These are phyloP conservation scores for Clepsis dumicolana DNA, from an alignment of 2,888 invertebrate species.

Conservation along the genomic window DNA sequence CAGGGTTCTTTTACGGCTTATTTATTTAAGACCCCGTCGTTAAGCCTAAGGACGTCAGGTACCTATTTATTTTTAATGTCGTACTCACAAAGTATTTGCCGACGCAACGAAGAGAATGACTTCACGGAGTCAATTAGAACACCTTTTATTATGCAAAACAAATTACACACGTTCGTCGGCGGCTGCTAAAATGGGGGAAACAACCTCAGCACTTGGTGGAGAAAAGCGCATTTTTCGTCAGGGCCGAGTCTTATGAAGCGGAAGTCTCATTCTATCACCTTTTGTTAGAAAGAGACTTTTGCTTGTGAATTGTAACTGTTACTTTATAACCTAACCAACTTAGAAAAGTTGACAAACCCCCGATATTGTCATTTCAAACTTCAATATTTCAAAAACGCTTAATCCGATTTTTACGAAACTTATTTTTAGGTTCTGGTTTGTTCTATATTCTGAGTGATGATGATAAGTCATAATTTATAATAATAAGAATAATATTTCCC, in stretches of 20 bases:
- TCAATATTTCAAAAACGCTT: no score
- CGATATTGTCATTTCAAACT: no score
- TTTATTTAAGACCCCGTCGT: neutral
- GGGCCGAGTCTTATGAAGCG: no score
- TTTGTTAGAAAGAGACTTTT: no score
- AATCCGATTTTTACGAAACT: no score
- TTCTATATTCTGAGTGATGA: no score
- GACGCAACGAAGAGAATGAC: conserved; percentile 24
- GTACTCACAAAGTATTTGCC: conserved; percentile 34
- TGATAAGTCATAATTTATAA: no score
- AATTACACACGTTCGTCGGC: conserved; percentile 37
- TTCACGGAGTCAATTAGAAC: conserved; percentile 42
- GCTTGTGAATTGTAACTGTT: no score
- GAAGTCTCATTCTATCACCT: neutral
- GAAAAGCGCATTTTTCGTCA: neutral
- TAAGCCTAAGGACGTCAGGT: neutral
- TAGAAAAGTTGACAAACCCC: no score
- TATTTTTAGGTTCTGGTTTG: no score
- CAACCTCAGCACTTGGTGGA: conserved; percentile 1
- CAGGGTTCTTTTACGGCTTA: neutral
- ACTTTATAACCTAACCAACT: no score
- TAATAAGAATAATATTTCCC: no score
- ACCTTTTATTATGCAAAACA: conserved; percentile 44
- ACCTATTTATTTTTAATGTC: conserved; percentile 25
- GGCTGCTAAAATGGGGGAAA: neutral